Base-by-base conservation (phyloP, 2,888 invertebrate genomes). In the Thymelicus sylvestris region DNA sequence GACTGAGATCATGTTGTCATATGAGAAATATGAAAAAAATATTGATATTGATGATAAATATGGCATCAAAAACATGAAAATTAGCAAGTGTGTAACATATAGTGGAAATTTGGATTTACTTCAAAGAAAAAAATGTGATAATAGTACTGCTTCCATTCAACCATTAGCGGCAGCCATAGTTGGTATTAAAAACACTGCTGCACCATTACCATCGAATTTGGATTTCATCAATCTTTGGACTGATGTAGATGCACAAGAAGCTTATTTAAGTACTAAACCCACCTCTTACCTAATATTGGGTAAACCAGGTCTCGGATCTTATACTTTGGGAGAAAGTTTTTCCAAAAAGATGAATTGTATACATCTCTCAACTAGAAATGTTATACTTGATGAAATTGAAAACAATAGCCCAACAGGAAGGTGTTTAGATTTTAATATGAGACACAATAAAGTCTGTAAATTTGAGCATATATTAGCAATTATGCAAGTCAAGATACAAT, bases 221-320 rank as follows among this genome's bases (percentile, higher is more conserved):
- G 76, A 82, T 60, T 80, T 76, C 69, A 74, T 83, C 61, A 77
- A 93, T 76, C 78, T 87, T 10, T 95, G 95, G 88, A 91, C 91
- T 57, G 95, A 95, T 78, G 84, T 90, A 76, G 93, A 93, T 76
- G 93, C 94, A 1, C 95, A 94, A 80, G 85, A 90, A 74, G 80
- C 87, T 41, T 94, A 91, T 76, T 83, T 96, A 7, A 80, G 80
- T 57, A 83, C 87, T 2, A 92, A 91, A 71, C 95, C 96, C 8
- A 89, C 94, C 8, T 94, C 93, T 65, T 96, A 95, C 79, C 78
- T 95, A 55, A 94, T 96, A 74, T 78, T 95, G 39, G 94, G 95
- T 0, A 96, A 96, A 88, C 95, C 95, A 1, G 95, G 94, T 4
- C 81, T 94, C 38, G 94, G 94, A 41, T 88, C 93, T 62, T 88